Evolutionary conservation across 2,797 vertebrate genomes (phyloP).

Genomic region (Cuniculus paca): DNA sequence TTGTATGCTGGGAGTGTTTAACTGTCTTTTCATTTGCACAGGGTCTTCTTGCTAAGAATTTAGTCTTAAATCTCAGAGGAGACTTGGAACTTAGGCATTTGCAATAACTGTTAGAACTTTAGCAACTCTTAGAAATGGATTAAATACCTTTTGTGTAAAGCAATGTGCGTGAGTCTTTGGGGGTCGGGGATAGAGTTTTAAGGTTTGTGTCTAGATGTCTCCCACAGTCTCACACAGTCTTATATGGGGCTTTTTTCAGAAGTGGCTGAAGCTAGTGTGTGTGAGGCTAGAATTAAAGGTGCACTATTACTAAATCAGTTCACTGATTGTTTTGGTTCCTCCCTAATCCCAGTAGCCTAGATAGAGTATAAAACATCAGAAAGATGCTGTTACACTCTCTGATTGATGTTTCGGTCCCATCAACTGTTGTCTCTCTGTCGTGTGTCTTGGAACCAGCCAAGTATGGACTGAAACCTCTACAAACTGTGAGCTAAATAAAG

Average conservation of each 20-base stretch:
- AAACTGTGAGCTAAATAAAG: neutral
- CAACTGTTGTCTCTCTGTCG: neutral
- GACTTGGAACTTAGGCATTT: neutral
- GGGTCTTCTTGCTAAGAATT: neutral
- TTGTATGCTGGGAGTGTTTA: neutral
- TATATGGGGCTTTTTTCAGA: neutral
- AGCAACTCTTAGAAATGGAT: neutral
- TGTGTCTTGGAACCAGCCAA: neutral
- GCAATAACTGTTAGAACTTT: neutral
- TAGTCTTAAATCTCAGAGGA: neutral
- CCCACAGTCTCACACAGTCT: neutral
- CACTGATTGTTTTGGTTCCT: neutral
- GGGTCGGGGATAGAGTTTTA: neutral
- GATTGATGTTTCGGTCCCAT: neutral
- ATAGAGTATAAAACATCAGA: neutral
- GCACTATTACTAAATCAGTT: neutral
- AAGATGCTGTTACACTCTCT: neutral
- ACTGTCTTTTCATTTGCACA: neutral
- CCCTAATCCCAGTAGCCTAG: too few relatives aligned
- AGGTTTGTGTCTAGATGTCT: neutral
- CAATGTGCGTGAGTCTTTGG: neutral
- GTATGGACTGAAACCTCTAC: neutral
- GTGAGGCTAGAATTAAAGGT: neutral
- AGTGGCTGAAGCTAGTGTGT: neutral
- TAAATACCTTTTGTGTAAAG: neutral